Evolutionary conservation across 2,888 invertebrate genomes (phyloP), one percentile per base, ranked within the genome.

Genomic region (Nymphalis polychloros): DNA sequence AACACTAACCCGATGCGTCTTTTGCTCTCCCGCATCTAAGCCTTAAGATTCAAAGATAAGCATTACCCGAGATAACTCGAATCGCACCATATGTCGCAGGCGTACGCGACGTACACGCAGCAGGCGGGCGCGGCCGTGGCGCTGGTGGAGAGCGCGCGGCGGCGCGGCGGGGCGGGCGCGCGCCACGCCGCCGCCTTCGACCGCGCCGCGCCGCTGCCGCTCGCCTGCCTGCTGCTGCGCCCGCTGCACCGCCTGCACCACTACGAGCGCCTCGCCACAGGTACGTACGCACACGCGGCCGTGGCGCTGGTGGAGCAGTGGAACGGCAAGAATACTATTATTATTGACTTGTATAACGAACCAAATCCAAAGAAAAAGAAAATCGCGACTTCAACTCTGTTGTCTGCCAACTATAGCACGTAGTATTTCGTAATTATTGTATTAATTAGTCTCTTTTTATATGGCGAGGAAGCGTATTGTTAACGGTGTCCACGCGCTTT

Each of bases 211-310:
- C 87, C 90, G 84, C 93, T 98, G 75, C 98, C 98, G 23, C 93
- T 99, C 52, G 96, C 97, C 55, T 95, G 96, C 68, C 95, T 98
- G 82, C 93, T 98, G 67, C 92, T 98, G 78, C 96, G 98, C 81
- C 98, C 98, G 47, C 93, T 98, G 67, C 97, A 98, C 87, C 94
- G 98, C 64, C 91, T 98, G 75, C 92, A 97, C 68, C 97, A 98
- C 84, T 97, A 98, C 88, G 95, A 96, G 83, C 94, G 80, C 90
- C 72, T 78, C 46, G 74, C 77, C 27, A 72, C 73, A 57, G 78
- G 78, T 77, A 64, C 8, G 78, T 77, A 63, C 6, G 4, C 10
- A 13, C 27, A 6, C 13, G 8, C 49, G 1, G 8, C 49, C 49
- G 8, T 19, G 19, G n/a, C 19, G 7, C n/a, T 7, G 23, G 23